A percentile compares a stretch with the other conserved stretches of the same genome.
Conservation (phyloP, 2,113 vertebrate genomes). For the Coreoperca whiteheadi region DNA sequence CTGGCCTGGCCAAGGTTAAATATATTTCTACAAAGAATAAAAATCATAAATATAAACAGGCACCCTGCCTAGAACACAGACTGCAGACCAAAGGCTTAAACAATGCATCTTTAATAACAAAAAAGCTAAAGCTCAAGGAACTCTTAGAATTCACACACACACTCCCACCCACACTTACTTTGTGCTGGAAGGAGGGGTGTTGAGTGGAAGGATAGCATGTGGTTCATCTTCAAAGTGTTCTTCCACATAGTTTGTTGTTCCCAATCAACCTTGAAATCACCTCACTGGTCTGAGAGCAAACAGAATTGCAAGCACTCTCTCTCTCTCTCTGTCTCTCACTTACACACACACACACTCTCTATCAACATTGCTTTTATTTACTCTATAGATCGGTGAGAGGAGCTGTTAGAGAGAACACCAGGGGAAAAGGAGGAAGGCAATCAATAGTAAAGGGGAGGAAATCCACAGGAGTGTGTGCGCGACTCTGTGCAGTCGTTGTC, state of each 20-base stretch:
- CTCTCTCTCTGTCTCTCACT: constrained; percentile 25
- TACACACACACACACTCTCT: constrained; percentile 1
- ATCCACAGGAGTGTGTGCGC: constrained; percentile 61
- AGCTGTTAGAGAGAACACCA: constrained; percentile 73
- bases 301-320: constrained; percentile 50
- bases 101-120: constrained; percentile 37
- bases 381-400: constrained; percentile 78
- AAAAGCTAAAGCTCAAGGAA: constrained; percentile 19
- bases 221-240: constrained; percentile 66
- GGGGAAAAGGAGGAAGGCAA: constrained; percentile 73
- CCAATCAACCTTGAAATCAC: constrained; percentile 86
- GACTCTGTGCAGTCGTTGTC: constrained; percentile 55
- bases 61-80: background rate
- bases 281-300: constrained; percentile 67
- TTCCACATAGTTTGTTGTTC: constrained; percentile 77
- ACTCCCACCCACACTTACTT: constrained; percentile 11
- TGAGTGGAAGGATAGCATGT: constrained; percentile 44
- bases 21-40: constrained; percentile 31
- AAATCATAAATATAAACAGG: constrained; percentile 27
- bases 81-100: constrained; percentile 32
- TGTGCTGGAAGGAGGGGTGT: constrained; percentile 31
- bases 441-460: constrained; percentile 78
- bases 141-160: background rate
- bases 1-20: constrained; percentile 21
- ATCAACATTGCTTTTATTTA: constrained; percentile 78